Conservation (phyloP, 2,797 vertebrate species). For the Coregonus ussuriensis region DNA sequence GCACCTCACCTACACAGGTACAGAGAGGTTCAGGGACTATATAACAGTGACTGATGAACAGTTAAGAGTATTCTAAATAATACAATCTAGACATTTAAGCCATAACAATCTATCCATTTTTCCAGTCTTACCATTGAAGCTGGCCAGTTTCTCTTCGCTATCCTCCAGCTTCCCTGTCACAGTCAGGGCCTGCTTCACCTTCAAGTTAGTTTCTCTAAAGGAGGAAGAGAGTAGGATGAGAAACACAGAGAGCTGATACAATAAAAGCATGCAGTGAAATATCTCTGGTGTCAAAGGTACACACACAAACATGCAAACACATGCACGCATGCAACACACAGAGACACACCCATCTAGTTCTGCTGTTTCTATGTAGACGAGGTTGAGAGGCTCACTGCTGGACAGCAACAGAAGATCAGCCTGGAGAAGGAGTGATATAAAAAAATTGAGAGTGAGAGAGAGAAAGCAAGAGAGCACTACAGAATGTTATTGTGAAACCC, state of each 20-base stretch:
- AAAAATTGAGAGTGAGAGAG: background rate
- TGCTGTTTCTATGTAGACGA: constrained; percentile 91
- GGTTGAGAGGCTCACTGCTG: constrained; percentile 89
- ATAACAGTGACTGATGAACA: background rate
- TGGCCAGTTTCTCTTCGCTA: constrained; percentile 74
- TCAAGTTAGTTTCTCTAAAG: constrained; percentile 93
- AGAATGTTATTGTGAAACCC: background rate
- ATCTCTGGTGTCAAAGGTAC: background rate
- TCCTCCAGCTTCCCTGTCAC: constrained; percentile 85
- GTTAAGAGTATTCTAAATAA: background rate
- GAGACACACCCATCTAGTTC: constrained; percentile 89
- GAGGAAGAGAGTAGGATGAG: background rate
- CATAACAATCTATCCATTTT: background rate
- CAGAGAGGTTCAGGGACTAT: background rate
- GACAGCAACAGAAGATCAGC: constrained; percentile 90
- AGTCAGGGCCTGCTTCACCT: constrained; percentile 91
- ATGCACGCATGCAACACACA: constrained; percentile 9
- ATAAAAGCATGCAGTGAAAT: background rate
- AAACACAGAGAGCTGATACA: background rate
- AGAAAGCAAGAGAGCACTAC: background rate
- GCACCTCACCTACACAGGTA: constrained; percentile 80
- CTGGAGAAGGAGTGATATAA: constrained; percentile 64
- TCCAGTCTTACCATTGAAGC: constrained; percentile 61
- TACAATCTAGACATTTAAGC: background rate
- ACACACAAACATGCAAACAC: background rate